Evolutionary conservation across 2,113 vertebrate genomes (phyloP).

Genomic region (Bolborhynchus lineola): DNA sequence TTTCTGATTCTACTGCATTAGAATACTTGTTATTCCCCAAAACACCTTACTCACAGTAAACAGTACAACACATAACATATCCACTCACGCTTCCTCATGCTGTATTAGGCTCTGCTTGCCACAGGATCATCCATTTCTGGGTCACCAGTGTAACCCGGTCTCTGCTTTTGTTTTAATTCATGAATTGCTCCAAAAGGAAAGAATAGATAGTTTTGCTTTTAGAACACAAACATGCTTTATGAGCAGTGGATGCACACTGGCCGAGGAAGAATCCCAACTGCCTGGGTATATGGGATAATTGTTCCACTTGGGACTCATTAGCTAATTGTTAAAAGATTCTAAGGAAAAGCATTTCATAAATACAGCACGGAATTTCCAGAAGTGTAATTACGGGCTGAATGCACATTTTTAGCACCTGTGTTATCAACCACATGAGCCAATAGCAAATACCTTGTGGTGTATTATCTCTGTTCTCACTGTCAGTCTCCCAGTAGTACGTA

Average conservation of each 20-base stretch:
- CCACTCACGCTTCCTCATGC: neutral
- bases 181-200: neutral
- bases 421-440: neutral
- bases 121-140: neutral
- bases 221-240: neutral
- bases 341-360: slow-evolving; percentile 56
- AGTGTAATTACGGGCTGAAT: neutral
- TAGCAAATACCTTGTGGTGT: neutral
- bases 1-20: neutral
- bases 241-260: neutral
- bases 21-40: neutral
- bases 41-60: neutral
- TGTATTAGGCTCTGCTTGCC: neutral
- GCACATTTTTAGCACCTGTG: slow-evolving; percentile 17
- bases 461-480: neutral
- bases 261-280: slow-evolving; percentile 29
- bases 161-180: neutral
- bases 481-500: neutral
- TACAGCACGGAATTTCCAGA: slow-evolving; percentile 25
- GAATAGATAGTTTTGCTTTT: neutral
- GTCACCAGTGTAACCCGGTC: neutral
- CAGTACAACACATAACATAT: neutral
- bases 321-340: slow-evolving; percentile 54
- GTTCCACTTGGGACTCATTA: slow-evolving; percentile 63
- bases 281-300: slow-evolving; percentile 22